A percentile compares a stretch with the other conserved stretches of the same genome.
Evolutionary conservation across 2,113 vertebrate species (phyloP).

Genomic region (Siniperca knerii): DNA sequence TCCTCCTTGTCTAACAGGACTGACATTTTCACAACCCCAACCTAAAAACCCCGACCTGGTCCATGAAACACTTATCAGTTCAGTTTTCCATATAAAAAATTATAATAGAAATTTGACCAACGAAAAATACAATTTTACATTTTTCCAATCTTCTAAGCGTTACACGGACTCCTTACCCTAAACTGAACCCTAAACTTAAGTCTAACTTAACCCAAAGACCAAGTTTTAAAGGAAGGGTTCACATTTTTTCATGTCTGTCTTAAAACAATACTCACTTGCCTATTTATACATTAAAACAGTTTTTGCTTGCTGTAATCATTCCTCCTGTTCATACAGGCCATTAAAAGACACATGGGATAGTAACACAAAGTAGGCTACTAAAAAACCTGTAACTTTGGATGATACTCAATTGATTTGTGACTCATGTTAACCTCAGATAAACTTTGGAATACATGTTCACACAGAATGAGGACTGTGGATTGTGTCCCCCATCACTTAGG

Average conservation of each 20-base stretch:
- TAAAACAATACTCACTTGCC: neutral
- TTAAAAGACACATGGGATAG: neutral
- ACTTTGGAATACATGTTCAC: neutral
- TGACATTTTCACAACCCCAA: neutral
- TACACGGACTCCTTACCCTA: neutral
- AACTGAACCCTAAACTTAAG: neutral
- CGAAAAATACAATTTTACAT: too few species aligned
- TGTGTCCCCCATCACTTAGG: neutral
- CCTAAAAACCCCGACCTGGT: too few species aligned
- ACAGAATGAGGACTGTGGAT: too few species aligned
- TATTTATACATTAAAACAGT: neutral
- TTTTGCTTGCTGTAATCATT: neutral
- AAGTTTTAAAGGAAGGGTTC: neutral
- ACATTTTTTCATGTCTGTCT: neutral
- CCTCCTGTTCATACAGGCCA: neutral
- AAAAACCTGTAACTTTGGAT: too few species aligned
- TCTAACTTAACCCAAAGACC: neutral
- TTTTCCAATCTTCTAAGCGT: too few species aligned
- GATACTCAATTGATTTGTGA: too few species aligned
- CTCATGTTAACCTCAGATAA: neutral
- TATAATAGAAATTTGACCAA: too few species aligned
- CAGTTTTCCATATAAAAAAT: too few species aligned
- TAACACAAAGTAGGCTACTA: too few species aligned
- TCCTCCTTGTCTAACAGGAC: slow-evolving; percentile 4
- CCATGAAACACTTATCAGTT: too few species aligned